These are phyloP conservation scores for Leucozona laternaria DNA, from an alignment of 2,888 invertebrate species.

Conservation along the genomic window DNA sequence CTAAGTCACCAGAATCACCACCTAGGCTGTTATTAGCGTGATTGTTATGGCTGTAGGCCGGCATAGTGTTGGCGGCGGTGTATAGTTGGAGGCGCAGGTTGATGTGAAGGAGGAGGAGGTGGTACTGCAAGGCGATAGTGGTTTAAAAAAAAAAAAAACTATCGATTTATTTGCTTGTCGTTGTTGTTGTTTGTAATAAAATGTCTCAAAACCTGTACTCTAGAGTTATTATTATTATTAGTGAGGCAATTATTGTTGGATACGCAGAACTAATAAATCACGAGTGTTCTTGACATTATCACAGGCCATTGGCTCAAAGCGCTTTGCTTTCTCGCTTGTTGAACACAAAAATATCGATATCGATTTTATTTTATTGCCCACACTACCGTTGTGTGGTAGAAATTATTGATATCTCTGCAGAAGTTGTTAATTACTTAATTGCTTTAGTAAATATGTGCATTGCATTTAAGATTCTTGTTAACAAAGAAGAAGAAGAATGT, in stretches of 20 bases:
- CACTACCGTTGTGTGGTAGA: slow-evolving; percentile 17
- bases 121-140: not conserved
- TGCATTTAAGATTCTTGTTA: not conserved
- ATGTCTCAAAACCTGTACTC: slow-evolving; percentile 58
- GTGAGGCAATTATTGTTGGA: slow-evolving; percentile 64
- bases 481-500: not conserved
- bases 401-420: slow-evolving; percentile 49
- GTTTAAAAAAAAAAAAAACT: not conserved
- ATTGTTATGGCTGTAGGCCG: slow-evolving; percentile 72
- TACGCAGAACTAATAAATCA: slow-evolving; percentile 77
- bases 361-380: slow-evolving; percentile 16
- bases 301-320: slow-evolving; percentile 76
- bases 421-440: slow-evolving; percentile 60
- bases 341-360: slow-evolving; percentile 36
- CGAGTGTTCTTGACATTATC: slow-evolving; percentile 77
- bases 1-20: slow-evolving; percentile 76
- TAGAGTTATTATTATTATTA: slow-evolving; percentile 64
- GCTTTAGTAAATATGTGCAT: not conserved
- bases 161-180: slow-evolving; percentile 26
- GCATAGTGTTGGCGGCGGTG: slow-evolving; percentile 69
- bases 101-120: not conserved
- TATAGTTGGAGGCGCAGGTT: slow-evolving; percentile 22
- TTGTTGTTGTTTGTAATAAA: slow-evolving; percentile 12
- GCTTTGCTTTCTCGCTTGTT: slow-evolving; percentile 47
- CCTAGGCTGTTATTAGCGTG: slow-evolving; percentile 71